A percentile compares a stretch with the other conserved stretches of the same genome.
Conservation (phyloP, 1,140 invertebrate genomes). For the Hylaeus anthracinus region DNA sequence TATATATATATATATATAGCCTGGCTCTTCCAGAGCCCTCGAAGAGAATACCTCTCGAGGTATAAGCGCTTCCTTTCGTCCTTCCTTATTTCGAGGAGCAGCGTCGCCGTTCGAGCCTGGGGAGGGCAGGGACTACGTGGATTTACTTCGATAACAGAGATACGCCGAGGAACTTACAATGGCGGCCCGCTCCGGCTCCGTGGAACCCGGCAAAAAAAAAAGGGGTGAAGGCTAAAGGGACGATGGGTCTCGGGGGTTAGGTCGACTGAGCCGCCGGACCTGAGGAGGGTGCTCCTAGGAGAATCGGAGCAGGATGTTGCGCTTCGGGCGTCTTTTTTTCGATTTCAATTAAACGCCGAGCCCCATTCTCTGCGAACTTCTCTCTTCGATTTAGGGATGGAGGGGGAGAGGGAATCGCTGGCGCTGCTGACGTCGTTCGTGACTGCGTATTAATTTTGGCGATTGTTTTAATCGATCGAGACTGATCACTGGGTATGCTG, state of each 20-base stretch:
- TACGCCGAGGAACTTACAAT: constrained; percentile 57
- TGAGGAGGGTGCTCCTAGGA: background rate
- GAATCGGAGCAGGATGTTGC: background rate
- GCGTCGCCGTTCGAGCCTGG: constrained; percentile 35
- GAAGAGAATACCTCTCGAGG: constrained; percentile 61
- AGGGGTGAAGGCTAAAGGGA: background rate
- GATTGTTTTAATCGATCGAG: background rate
- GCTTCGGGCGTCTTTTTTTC: constrained; percentile 9
- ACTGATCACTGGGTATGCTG: too few relatives aligned
- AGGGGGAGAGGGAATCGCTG: background rate
- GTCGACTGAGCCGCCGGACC: constrained; percentile 10
- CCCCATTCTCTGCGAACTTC: background rate
- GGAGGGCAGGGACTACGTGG: constrained; percentile 55
- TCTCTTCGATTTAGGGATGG: background rate
- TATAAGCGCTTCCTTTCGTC: constrained; percentile 62
- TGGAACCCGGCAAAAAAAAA: background rate
- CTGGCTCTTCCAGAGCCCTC: constrained; percentile 50
- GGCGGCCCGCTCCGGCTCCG: background rate
- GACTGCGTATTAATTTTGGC: background rate
- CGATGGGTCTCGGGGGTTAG: background rate
- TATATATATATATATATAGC: constrained; percentile 26
- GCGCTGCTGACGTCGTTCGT: background rate
- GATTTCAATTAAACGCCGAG: constrained; percentile 27
- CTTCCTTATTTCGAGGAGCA: constrained; percentile 58
- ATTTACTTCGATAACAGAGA: constrained; percentile 68